These are phyloP conservation scores for Dysmachus trigonus DNA, from an alignment of 2,888 invertebrate species.

Conservation along the genomic window DNA sequence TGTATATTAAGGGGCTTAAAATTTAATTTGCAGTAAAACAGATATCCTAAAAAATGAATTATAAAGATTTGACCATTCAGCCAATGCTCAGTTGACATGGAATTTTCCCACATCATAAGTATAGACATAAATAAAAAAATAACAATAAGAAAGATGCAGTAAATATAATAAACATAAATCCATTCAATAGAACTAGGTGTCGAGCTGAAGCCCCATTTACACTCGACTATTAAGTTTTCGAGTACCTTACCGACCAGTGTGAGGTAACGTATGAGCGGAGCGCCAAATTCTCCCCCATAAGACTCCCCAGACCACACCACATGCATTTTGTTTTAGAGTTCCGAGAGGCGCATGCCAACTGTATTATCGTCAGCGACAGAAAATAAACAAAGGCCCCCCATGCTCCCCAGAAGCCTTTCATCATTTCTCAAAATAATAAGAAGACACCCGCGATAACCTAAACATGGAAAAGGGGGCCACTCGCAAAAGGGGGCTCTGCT, in stretches of 20 bases:
- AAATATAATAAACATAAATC: neutral
- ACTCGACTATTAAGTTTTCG: neutral
- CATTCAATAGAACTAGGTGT: neutral
- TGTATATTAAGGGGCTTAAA: too few relatives aligned
- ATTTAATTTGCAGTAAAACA: too few relatives aligned
- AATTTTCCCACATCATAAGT: neutral
- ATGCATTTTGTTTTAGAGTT: neutral
- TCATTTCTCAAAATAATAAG: conserved; percentile 34
- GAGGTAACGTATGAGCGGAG: neutral
- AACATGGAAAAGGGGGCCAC: neutral
- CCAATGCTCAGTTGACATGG: neutral
- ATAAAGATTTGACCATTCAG: too few relatives aligned
- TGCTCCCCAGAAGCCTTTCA: conserved; percentile 1
- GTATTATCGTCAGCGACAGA: conserved; percentile 17
- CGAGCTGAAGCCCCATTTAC: neutral
- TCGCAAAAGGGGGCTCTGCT: neutral
- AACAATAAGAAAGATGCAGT: neutral
- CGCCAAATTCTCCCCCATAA: neutral
- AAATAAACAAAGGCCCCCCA: neutral
- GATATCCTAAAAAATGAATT: too few relatives aligned
- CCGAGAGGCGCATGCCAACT: conserved; percentile 7
- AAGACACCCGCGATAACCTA: neutral
- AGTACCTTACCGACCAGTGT: neutral
- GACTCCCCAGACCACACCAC: neutral
- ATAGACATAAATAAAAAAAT: neutral